Evolutionary conservation across 2,797 vertebrate genomes (phyloP).

Genomic region (Eospalax fontanierii): DNA sequence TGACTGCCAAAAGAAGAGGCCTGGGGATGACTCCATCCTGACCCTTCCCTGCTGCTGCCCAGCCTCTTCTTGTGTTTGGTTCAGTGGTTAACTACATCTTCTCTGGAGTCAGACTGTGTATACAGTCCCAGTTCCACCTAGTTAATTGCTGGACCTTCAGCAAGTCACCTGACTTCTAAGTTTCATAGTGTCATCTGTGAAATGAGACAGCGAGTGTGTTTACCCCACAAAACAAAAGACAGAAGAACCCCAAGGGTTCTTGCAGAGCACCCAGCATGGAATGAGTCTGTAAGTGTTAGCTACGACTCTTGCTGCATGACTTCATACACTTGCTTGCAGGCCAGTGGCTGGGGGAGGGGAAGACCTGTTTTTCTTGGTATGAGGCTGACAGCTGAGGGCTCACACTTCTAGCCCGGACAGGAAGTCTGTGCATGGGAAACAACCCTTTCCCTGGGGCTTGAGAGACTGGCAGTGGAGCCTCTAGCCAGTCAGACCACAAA

Average conservation of each 20-base stretch:
- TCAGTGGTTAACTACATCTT: neutral
- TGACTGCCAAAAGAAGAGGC: too few species aligned
- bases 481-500: too few species aligned
- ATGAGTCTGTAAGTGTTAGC: neutral
- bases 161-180: conserved; percentile 34
- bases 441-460: neutral
- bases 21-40: neutral
- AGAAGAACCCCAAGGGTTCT: neutral
- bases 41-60: neutral
- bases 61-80: neutral
- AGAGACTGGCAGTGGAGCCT: neutral
- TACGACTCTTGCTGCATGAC: neutral
- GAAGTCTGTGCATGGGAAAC: neutral
- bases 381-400: conserved; percentile 3
- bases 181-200: neutral
- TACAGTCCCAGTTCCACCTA: neutral
- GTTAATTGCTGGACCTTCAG: neutral
- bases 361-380: conserved; percentile 19
- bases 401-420: neutral
- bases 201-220: neutral
- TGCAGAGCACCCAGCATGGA: neutral
- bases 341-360: neutral
- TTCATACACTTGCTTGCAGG: neutral
- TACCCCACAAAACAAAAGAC: neutral
- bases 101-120: neutral